phyloP scores from a whole-genome alignment of 2,113 vertebrate species.

The Cyprinus carpio region DNA sequence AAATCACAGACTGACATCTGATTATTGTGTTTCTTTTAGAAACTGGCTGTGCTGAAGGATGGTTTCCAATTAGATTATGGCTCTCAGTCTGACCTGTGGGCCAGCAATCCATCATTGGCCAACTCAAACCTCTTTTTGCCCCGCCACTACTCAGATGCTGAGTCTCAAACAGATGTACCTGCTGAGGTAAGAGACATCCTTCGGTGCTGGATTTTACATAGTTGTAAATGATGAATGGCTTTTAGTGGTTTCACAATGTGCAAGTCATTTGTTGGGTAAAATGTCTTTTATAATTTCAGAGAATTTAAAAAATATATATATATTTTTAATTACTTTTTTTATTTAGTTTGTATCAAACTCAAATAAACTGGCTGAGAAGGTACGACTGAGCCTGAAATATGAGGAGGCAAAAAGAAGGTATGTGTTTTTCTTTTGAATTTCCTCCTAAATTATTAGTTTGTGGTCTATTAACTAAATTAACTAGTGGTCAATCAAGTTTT shows the following conservation, averaged over 20 bases:
- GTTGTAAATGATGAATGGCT: constrained; percentile 39
- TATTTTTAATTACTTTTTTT: too few relatives aligned
- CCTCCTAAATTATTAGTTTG: background rate
- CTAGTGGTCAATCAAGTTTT: background rate
- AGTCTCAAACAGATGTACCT: constrained; percentile 93
- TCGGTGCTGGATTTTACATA: background rate
- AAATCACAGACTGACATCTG: too few relatives aligned
- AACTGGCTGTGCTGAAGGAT: constrained; percentile 90
- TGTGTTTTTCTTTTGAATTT: constrained; percentile 31
- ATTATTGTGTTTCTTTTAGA: constrained; percentile 72
- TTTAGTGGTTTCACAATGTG: constrained; percentile 1
- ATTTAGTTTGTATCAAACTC: constrained; percentile 83
- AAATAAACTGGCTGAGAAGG: constrained; percentile 95
- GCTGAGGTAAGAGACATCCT: constrained; percentile 80
- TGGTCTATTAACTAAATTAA: too few relatives aligned
- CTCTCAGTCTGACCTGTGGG: constrained; percentile 89
- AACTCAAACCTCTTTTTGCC: constrained; percentile 79
- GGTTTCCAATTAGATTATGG: constrained; percentile 84
- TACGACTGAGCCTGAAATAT: constrained; percentile 91
- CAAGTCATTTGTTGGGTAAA: background rate
- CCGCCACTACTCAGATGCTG: constrained; percentile 85
- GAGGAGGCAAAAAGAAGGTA: constrained; percentile 97
- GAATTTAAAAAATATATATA: too few relatives aligned
- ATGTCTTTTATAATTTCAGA: background rate
- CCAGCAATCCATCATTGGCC: constrained; percentile 82